These are phyloP conservation scores for Scopus umbretta DNA, from an alignment of 2,113 vertebrate genomes.

Conservation along the genomic window DNA sequence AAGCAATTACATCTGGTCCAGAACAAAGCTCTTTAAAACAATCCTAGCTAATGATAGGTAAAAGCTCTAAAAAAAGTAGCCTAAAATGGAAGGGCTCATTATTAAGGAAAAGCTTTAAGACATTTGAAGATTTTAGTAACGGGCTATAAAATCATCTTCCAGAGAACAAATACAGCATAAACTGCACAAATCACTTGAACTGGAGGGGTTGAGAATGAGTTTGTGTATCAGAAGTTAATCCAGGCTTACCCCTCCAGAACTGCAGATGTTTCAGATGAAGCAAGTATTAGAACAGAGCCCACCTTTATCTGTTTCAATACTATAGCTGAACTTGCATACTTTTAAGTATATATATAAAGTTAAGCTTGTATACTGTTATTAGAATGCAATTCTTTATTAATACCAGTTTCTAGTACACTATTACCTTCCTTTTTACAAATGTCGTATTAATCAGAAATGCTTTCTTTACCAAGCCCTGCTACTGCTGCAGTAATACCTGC, in stretches of 20 bases:
- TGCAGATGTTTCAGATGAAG: background rate
- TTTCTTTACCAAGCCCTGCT: background rate
- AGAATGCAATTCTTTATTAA: background rate
- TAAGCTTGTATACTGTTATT: background rate
- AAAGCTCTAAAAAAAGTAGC: background rate
- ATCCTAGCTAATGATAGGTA: background rate
- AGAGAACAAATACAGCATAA: background rate
- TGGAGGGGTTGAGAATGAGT: background rate
- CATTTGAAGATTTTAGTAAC: background rate
- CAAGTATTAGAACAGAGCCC: background rate
- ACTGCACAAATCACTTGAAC: background rate
- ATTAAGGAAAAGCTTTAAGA: background rate
- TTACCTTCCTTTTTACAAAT: background rate
- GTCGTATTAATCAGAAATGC: background rate
- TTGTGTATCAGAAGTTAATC: background rate
- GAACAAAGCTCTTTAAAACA: background rate
- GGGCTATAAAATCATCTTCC: background rate
- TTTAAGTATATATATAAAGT: background rate
- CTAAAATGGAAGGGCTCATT: background rate
- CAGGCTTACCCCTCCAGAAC: background rate
- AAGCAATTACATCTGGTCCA: background rate
- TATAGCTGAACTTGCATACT: background rate
- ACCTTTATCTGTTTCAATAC: background rate
- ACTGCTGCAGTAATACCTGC: background rate
- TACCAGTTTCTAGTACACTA: background rate